Evolutionary conservation across 2,888 invertebrate genomes (phyloP).

Genomic region (Thysanoteuthis rhombus): DNA sequence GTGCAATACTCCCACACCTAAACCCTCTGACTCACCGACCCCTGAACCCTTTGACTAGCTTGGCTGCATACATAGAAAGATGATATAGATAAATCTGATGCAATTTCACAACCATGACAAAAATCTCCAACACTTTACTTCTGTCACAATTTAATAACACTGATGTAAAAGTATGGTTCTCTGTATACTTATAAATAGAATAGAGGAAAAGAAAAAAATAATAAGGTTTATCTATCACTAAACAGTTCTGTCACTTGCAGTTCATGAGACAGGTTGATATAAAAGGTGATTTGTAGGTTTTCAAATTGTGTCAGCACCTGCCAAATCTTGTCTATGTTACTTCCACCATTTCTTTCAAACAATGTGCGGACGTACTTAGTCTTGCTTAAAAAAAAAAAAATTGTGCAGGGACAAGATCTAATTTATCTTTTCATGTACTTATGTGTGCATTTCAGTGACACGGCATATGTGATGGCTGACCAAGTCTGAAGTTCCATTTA

Average conservation of each 20-base stretch:
- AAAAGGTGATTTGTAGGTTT: not conserved
- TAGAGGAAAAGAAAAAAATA: not conserved
- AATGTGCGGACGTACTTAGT: not conserved
- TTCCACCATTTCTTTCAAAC: not conserved
- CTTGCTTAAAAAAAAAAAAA: too few relatives aligned
- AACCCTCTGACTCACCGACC: too few relatives aligned
- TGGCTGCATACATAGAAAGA: too few relatives aligned
- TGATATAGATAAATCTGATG: too few relatives aligned
- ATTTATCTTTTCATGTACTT: not conserved
- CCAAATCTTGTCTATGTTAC: not conserved
- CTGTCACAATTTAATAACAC: too few relatives aligned
- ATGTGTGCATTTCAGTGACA: not conserved
- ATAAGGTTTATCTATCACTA: not conserved
- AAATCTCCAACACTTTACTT: not conserved
- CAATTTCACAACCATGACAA: not conserved
- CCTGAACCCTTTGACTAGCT: too few relatives aligned
- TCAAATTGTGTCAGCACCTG: not conserved
- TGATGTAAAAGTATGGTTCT: not conserved
- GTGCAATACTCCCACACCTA: too few relatives aligned
- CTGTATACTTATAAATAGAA: not conserved
- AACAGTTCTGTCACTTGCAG: not conserved
- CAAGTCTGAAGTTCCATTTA: not conserved
- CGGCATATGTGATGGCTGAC: not conserved
- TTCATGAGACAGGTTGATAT: not conserved
- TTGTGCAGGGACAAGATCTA: too few relatives aligned